phyloP scores from a whole-genome alignment of 2,113 vertebrate genomes.

The Sterrhoptilus dennistouni region DNA sequence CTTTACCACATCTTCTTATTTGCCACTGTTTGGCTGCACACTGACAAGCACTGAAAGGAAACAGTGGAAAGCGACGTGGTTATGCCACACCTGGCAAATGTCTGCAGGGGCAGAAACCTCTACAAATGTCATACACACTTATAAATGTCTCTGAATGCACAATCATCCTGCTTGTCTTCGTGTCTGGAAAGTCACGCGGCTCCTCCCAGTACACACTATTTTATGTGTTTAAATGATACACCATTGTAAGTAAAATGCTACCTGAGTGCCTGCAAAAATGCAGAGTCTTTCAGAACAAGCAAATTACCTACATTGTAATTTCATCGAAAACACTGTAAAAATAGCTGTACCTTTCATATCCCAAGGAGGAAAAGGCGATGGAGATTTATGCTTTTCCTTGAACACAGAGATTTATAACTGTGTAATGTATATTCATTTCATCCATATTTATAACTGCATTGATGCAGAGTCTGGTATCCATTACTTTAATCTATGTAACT shows the following conservation, averaged over 20 bases:
- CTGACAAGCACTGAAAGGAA: slow-evolving; percentile 23
- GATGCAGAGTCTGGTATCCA: slow-evolving; percentile 77
- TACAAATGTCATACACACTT: slow-evolving; percentile 18
- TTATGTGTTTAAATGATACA: slow-evolving; percentile 68
- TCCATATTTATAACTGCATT: slow-evolving; percentile 80
- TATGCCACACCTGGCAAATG: background rate
- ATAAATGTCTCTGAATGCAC: slow-evolving; percentile 33
- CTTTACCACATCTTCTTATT: slow-evolving; percentile 33
- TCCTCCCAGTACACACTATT: slow-evolving; percentile 16
- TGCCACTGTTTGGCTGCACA: slow-evolving; percentile 7
- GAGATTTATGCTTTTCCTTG: slow-evolving; percentile 79
- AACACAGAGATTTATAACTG: slow-evolving; percentile 76
- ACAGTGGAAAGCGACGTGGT: background rate
- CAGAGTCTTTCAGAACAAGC: slow-evolving; percentile 63
- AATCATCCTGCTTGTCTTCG: background rate
- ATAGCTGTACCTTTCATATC: slow-evolving; percentile 53
- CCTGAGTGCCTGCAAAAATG: slow-evolving; percentile 21
- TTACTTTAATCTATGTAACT: slow-evolving; percentile 82
- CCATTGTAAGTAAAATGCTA: slow-evolving; percentile 66
- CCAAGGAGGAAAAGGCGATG: slow-evolving; percentile 66
- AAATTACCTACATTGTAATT: slow-evolving; percentile 72
- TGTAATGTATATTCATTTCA: slow-evolving; percentile 78
- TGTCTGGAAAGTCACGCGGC: slow-evolving; percentile 44
- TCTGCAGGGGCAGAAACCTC: slow-evolving; percentile 22
- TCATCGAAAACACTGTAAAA: slow-evolving; percentile 57